Evolutionary conservation across 2,888 invertebrate species (phyloP).

Genomic region (Subacronicta megacephala): DNA sequence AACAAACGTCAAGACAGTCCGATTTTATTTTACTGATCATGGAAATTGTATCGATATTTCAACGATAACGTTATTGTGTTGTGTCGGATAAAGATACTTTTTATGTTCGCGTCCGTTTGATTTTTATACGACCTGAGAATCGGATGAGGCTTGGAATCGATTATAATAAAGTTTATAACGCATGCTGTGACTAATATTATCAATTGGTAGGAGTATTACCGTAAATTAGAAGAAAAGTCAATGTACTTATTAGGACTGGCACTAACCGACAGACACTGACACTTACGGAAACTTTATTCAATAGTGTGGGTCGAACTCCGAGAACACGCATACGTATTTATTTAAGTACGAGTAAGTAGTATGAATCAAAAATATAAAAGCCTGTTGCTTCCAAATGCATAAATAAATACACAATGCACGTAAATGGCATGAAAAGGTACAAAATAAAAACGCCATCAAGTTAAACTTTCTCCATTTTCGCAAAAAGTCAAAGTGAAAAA

Average conservation of each 20-base stretch:
- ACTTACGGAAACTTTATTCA: slow-evolving; percentile 21
- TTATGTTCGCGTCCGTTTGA: slow-evolving; percentile 79
- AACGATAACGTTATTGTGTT: slow-evolving; percentile 84
- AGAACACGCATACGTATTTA: slow-evolving; percentile 8
- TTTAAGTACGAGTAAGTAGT: no score
- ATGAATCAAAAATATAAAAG: slow-evolving; percentile 34
- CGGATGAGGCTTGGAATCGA: slow-evolving; percentile 61
- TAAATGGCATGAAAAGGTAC: slow-evolving; percentile 11
- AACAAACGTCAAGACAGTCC: slow-evolving; percentile 81
- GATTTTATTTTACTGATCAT: slow-evolving; percentile 88
- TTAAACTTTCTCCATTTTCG: slow-evolving; percentile 20
- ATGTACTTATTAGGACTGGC: slow-evolving; percentile 24
- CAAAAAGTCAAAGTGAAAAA: slow-evolving; percentile 22
- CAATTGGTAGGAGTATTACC: slow-evolving; percentile 33
- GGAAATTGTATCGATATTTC: slow-evolving; percentile 88
- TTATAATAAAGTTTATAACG: slow-evolving; percentile 66
- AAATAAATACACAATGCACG: slow-evolving; percentile 3
- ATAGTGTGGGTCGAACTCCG: slow-evolving; percentile 11
- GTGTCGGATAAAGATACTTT: slow-evolving; percentile 78
- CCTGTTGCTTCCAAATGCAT: slow-evolving; percentile 38
- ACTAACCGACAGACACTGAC: neutral
- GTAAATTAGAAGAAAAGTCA: slow-evolving; percentile 34
- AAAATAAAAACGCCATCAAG: slow-evolving; percentile 17
- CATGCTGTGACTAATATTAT: slow-evolving; percentile 55
- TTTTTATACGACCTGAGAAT: slow-evolving; percentile 74